Evolutionary conservation across 2,113 vertebrate species (phyloP), one percentile per base, ranked within the genome.

Genomic region (Tursiops truncatus): DNA sequence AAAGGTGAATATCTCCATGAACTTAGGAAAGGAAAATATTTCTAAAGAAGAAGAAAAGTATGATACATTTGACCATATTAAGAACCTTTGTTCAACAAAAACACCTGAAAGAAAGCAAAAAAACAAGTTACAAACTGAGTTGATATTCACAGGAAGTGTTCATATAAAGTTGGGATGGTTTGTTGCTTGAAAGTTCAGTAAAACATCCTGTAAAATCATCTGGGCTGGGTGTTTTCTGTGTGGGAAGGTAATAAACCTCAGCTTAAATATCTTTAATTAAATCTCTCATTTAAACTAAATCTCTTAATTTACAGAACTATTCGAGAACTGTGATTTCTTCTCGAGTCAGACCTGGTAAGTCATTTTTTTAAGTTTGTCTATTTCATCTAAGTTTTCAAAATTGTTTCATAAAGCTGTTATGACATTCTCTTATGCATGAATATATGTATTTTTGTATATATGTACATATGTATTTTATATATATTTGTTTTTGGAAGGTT

Each of bases 351-450:
- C 56, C n/a, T 95, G 73, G 41, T 73, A 71, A 91, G 73, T 87
- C 63, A n/a, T 80, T 87, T 86, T 73, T 67, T 79, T 63, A n/a
- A 86, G 12, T 91, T 56, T 70, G 53, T 71, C 9, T 67, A 47
- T 79, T 95, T 80, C 41, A 92, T 71, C 53, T 84, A 50, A 23
- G 50, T 89, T 93, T 93, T 93, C 28, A 41, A 62, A 77, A 84
- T 63, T 62, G 33, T 28, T 84, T 26, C 36, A 44, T 81, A 17
- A 82, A 70, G 26, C 41, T 96, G 38, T 88, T 82, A 38, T 21
- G 36, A 88, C 25, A 73, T 58, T 87, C 60, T 87, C 2, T 85
- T n/a, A n/a, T 14, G 5, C 33, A n/a, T 87, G n/a, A 71, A 74
- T 76, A 14, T 82, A 23, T 74, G 21, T 63, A n/a, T 23, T 56